Evolutionary conservation across 2,888 invertebrate genomes (phyloP), one percentile per base, ranked within the genome.

Genomic region (Drosophila yooni): DNA sequence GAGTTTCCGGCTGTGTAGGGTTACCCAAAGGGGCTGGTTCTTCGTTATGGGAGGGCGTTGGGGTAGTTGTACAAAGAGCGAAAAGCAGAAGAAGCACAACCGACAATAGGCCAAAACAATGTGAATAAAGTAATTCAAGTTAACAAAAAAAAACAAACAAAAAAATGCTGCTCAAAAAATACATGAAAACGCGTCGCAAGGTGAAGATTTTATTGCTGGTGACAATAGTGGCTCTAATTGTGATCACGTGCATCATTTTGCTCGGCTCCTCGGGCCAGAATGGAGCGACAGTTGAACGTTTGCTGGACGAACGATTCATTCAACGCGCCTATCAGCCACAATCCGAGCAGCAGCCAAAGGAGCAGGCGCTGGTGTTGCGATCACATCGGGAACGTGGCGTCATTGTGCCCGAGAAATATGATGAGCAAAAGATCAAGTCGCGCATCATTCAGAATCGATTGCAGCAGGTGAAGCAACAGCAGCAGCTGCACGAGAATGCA

Each of bases 321-420:
- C 91, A 90, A 57, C 83, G 90, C 38, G 89, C 91, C 56, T 91
- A 90, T 74, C 80, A 78, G 52, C 73, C 74, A 67, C 76, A 74
- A 18, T 58, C 57, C 38, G 71, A 79, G 63, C 69, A 79, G 65
- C 54, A 65, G 72, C 52, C 75, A 13, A 51, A 68, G 46, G 70
- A 74, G 6, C 70, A 58, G 48, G 61, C 84, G 1, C 75, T 74
- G n/a, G 72, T 91, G 53, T 50, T 90, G 34, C 81, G 90, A 59
- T 71, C 89, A 18, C 87, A 81, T 29, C 83, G 91, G n/a, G 87
- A 91, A 58, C 81, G 88, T 74, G 92, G 91, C 34, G 73, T 92
- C 51, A 92, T 93, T 74, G 90, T 93, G 77, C 92, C 92, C 8
- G 93, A 93, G 73, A 93, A 93, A 74, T 93, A 93, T 67, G 92